Base-by-base conservation (phyloP, 2,888 invertebrate genomes). In the Mycalesis mineus region DNA sequence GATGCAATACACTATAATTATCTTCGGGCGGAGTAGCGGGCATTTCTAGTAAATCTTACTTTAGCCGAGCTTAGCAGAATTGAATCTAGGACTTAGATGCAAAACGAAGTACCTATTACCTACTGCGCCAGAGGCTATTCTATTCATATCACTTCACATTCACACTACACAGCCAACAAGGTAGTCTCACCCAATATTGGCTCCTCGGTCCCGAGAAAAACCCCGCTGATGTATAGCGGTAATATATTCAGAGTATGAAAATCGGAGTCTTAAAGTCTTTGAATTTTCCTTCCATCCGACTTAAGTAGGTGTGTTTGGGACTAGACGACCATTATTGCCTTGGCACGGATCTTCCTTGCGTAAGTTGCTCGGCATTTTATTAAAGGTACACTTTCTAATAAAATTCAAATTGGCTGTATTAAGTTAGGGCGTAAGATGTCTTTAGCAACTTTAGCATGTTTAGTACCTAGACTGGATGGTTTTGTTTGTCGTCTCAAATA, bases 171-270 rank as follows among this genome's bases (percentile, higher is more conserved):
- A 5, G n/a, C n/a, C n/a, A n/a, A n/a, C n/a, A n/a, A n/a, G n/a
- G n/a, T n/a, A n/a, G n/a, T n/a, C n/a, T 48, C 42, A 41, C 53
- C 48, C 55, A 53, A 66, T 66, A 68, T 66, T 56, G 63, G 58
- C 45, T 58, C 60, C 37, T 51, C 58, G 33, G 42, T 17, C 31
- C 47, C 44, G n/a, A n/a, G n/a, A 56, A 62, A 65, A 66, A 60
- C 58, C 60, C 54, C 47, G 37, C 60, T 65, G 63, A 69, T 64
- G 64, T 66, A 71, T 67, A 39, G 65, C 61, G 57, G 60, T 75
- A 73, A 78, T 80, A 75, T 77, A 77, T 78, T 75, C 74, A 63
- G 65, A 65, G 67, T 70, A 76, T 76, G 75, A 75, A 67, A 70
- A 68, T 77, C 73, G 70, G 67, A 68, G 68, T 66, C 64, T 73